Base-by-base conservation (phyloP, 1,140 invertebrate species). In the Lordiphosa collinella region DNA sequence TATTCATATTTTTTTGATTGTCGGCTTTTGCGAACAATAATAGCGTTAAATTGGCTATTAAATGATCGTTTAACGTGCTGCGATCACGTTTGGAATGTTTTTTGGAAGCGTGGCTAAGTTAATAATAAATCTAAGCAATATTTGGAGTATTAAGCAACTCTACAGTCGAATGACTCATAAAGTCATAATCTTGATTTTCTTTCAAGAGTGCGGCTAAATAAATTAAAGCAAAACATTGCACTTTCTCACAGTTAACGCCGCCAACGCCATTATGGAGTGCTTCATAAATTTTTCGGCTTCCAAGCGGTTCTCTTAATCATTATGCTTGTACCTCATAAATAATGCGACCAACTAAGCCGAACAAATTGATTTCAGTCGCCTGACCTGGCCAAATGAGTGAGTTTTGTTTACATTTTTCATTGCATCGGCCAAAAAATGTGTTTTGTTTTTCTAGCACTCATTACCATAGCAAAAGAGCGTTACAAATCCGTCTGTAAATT, bases 21-120 rank as follows among this genome's bases (percentile, higher is more conserved):
- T 25, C 54, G 49, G 29, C 9, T 16, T 38, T 48, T 35, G 52
- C 56, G 46, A 40, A 67, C 67, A 84, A 84, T 72, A 82, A 56
- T 36, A 32, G 52, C 57, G 50, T 62, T 72, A 72, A 84, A 84
- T 84, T 84, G 68, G 72, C 63, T 52, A 84, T 84, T 84, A 76
- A 76, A 84, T 59, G 56, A 84, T 78, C 78, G 56, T 68, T 68
- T 60, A 68, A 51, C n/a, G n/a, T n/a, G n/a, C n/a, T n/a, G n/a
- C n/a, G n/a, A n/a, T n/a, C n/a, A n/a, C n/a, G n/a, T n/a, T n/a
- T n/a, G n/a, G n/a, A n/a, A n/a, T n/a, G 40, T 43, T 41, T 65
- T 56, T 47, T 46, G 25, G 53, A 37, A 72, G 73, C 75, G 75
- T 69, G 70, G 62, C 69, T 54, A 36, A 59, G 54, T 47, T 46